Conservation (phyloP, 2,797 vertebrate genomes). For the Pampus argenteus region DNA sequence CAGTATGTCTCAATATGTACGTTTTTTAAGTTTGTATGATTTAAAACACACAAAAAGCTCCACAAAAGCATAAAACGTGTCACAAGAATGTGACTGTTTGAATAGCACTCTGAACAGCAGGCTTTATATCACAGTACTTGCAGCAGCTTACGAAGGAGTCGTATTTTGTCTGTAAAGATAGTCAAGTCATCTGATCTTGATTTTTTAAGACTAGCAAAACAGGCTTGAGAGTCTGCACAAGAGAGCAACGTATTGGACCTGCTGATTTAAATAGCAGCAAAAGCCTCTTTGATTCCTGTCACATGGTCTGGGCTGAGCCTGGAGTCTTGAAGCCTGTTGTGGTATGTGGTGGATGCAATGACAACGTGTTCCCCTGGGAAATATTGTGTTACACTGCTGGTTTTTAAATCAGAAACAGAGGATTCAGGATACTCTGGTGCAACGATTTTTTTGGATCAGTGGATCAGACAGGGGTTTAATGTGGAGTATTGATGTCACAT, state of each 20-base stretch:
- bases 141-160: slow-evolving; percentile 5
- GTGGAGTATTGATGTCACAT: slow-evolving; percentile 31
- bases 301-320: slow-evolving; percentile 57
- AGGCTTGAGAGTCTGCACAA: slow-evolving; percentile 22
- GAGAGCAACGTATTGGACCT: slow-evolving; percentile 31
- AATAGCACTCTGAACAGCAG: background rate
- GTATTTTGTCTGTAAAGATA: slow-evolving; percentile 31
- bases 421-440: slow-evolving; percentile 20
- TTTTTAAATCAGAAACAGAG: slow-evolving; percentile 62
- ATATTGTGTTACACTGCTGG: slow-evolving; percentile 72
- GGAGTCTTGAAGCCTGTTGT: slow-evolving; percentile 46
- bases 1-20: no score
- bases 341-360: slow-evolving; percentile 62
- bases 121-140: background rate
- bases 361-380: slow-evolving; percentile 54
- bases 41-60: background rate
- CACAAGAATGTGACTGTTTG: background rate
- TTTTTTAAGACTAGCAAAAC: slow-evolving; percentile 22
- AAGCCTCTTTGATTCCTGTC: slow-evolving; percentile 63
- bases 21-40: fast-evolving
- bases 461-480: slow-evolving; percentile 30
- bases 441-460: slow-evolving; percentile 37
- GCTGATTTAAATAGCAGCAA: slow-evolving; percentile 60
- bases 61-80: background rate
- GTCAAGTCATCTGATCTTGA: slow-evolving; percentile 26